phyloP scores from a whole-genome alignment of 1,140 invertebrate genomes.

The Sycophila sp. region DNA sequence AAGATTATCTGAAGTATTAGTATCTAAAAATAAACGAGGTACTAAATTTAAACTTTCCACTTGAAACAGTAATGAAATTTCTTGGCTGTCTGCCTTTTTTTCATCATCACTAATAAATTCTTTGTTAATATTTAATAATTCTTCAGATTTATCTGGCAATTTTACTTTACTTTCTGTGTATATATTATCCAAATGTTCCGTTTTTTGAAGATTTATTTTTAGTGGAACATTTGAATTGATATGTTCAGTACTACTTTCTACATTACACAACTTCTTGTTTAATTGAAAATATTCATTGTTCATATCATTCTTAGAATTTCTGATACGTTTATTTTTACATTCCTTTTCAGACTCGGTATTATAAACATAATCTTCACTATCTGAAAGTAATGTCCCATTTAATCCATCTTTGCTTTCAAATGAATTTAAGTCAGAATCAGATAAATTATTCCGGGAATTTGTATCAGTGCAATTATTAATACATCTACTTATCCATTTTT shows the following conservation, averaged over 20 bases:
- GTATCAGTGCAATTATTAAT: slow-evolving; percentile 18
- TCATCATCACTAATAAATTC: background rate
- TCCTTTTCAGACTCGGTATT: slow-evolving; percentile 74
- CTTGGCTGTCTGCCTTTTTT: background rate
- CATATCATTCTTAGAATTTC: slow-evolving; percentile 47
- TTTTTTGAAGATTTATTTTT: background rate
- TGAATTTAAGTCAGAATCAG: slow-evolving; percentile 54
- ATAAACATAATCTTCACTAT: slow-evolving; percentile 71
- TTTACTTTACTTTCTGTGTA: too few relatives aligned
- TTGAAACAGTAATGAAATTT: background rate
- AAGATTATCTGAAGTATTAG: slow-evolving; percentile 41
- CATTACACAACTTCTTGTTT: background rate
- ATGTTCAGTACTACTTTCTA: too few relatives aligned
- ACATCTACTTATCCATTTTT: slow-evolving; percentile 69
- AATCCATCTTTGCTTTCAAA: slow-evolving; percentile 44
- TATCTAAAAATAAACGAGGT: background rate
- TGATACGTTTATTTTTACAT: slow-evolving; percentile 52
- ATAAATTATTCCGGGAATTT: slow-evolving; percentile 34
- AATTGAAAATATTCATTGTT: background rate
- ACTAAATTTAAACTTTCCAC: background rate
- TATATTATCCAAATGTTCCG: too few relatives aligned
- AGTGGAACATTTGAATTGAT: too few relatives aligned
- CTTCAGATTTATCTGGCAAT: background rate
- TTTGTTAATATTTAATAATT: background rate
- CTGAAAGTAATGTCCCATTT: slow-evolving; percentile 41